Evolutionary conservation across 2,888 invertebrate genomes (phyloP), one percentile per base, ranked within the genome.

Genomic region (Mythimna pallens): DNA sequence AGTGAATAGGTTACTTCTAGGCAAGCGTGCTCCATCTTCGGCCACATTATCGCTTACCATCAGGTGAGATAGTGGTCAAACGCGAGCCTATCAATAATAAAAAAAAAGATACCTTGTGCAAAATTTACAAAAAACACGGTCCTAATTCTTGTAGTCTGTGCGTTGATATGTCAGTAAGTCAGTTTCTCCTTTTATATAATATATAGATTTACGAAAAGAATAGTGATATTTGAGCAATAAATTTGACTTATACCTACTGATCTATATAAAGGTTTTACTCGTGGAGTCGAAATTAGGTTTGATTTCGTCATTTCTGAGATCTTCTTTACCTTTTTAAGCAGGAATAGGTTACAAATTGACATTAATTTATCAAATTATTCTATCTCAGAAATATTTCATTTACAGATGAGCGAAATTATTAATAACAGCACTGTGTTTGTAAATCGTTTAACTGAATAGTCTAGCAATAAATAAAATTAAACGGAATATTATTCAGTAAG

Each of bases 381-480:
- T 54, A 63, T 81, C 54, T 76, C 55, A 58, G 59, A 66, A 80
- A 74, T 75, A 80, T 76, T 81, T 84, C 66, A 75, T 67, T 66
- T 59, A 81, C 65, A 70, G 66, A 65, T 36, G 61, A 78, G 55
- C 70, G 59, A 59, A 82, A 69, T 82, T 82, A 85, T 78, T 75
- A 84, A 84, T 82, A 78, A 43, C 57, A 62, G 62, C 52, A 75
- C 71, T 75, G 75, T 85, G 61, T 76, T 82, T 73, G 58, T 75
- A 68, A 82, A 70, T 75, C 58, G 64, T 61, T 80, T 70, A 59
- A 80, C 78, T 81, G 80, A 78, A 68, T 82, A 73, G 72, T 80
- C 73, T 83, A 78, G 83, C 78, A 81, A 89, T 91, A 89, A 89
- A 91, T 90, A 87, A 88, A 87, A 88, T 90, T 90, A 87, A 89